Evolutionary conservation across 2,113 vertebrate genomes (phyloP), one percentile per base, ranked within the genome.

Genomic region (Semnornis frantzii): DNA sequence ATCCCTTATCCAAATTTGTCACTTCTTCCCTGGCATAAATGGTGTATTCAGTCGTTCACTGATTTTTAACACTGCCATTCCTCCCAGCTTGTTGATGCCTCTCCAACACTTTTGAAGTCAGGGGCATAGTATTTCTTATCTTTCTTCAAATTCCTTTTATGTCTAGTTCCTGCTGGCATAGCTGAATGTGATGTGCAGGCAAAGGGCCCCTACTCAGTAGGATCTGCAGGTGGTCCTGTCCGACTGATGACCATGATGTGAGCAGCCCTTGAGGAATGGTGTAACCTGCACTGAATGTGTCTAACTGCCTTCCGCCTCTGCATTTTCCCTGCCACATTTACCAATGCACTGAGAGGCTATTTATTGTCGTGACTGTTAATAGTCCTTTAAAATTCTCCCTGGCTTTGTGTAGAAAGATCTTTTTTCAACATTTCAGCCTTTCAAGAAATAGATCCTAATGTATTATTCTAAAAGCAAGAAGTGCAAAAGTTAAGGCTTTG

Each of bases 1-100:
- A 89, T 87, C 92, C 60, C 60, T 92, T 93, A 84, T 96, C 94
- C 94, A 96, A 92, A 85, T 93, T 91, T 93, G 81, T 94, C 91
- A 92, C 87, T 94, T 94, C 66, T 89, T 77, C 71, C 42, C 82
- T 87, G 70, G 46, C 64, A 68, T 85, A 82, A 93, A 87, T 91
- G 85, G 63, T 17, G 4, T 55, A 64, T 85, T 68, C 55, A 57
- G 75, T 90, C 82, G 89, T 85, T 93, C 84, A 76, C 46, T 55
- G 20, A 71, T 50, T 90, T 87, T 89, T 89, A 92, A 62, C 63
- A 59, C 54, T 94, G 48, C 28, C 17, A 21, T 78, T 93, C 86
- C 80, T 90, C 65, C 70, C 90, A 65, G 44, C 37, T 9, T 75
- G 87, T 90, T 90, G 85, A 86, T 52, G 19, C 64, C 42, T 85